A percentile compares a stretch with the other conserved stretches of the same genome.
Evolutionary conservation across 1,140 invertebrate genomes (phyloP).

Genomic region (Dufourea novaeangliae): DNA sequence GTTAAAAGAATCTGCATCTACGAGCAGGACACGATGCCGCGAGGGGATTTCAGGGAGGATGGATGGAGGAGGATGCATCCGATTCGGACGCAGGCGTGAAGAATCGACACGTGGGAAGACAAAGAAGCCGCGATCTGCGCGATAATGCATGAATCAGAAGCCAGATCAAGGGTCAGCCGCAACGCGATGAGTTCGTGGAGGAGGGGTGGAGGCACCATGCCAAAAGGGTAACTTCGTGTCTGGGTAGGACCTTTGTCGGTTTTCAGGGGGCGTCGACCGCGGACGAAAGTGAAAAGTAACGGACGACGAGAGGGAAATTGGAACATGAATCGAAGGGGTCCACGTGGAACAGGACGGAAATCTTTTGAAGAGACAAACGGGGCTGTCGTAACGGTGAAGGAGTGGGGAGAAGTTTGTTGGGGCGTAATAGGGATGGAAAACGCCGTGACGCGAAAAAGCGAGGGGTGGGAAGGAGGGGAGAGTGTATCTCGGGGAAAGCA

Average conservation of each 20-base stretch:
- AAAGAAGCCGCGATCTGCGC: constrained; percentile 18
- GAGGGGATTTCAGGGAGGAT: background rate
- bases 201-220: constrained; percentile 21
- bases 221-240: constrained; percentile 16
- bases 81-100: background rate
- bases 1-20: constrained; percentile 10
- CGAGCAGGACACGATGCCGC: background rate
- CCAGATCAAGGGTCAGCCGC: constrained; percentile 48
- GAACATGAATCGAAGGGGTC: too few relatives aligned
- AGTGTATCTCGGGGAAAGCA: constrained; percentile 48
- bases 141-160: constrained; percentile 36
- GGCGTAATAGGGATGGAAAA: background rate
- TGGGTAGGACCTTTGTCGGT: background rate
- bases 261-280: background rate
- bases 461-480: constrained; percentile 4
- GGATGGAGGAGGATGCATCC: too few relatives aligned
- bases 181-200: constrained; percentile 1
- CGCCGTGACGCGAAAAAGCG: constrained; percentile 16
- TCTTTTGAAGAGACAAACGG: background rate
- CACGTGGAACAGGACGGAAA: too few relatives aligned
- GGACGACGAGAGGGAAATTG: background rate
- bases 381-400: too few relatives aligned
- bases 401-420: background rate
- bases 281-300: background rate
- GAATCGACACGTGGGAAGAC: background rate